A percentile compares a stretch with the other conserved stretches of the same genome.
phyloP scores from a whole-genome alignment of 2,888 invertebrate genomes.

The Cremastobaeus sp. region DNA sequence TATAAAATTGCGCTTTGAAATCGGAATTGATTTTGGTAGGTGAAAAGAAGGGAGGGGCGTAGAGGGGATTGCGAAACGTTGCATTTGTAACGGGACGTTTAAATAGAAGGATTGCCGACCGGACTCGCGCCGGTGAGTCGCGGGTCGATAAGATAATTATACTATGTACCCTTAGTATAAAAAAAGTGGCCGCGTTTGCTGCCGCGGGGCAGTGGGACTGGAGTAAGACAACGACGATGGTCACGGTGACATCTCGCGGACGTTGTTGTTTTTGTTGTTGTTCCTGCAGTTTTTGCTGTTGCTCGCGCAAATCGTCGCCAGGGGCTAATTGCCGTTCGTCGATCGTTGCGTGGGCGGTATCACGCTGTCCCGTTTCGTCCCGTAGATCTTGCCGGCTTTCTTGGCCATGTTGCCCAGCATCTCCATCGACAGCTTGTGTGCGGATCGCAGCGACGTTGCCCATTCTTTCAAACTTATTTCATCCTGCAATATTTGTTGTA shows the following conservation, averaged over 20 bases:
- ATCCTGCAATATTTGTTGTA: conserved; percentile 82
- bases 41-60: not conserved
- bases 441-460: conserved; percentile 95
- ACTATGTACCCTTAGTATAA: conserved; percentile 69
- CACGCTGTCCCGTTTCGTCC: conserved; percentile 83
- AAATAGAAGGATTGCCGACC: conserved; percentile 42
- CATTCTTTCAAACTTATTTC: conserved; percentile 99
- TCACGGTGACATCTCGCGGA: conserved; percentile 50
- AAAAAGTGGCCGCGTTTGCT: conserved; percentile 72
- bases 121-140: conserved; percentile 55
- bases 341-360: conserved; percentile 79
- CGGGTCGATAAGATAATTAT: conserved; percentile 35
- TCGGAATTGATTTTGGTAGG: not conserved
- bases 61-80: conserved; percentile 25
- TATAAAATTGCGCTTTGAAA: conserved; percentile 35
- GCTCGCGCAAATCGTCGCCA: conserved; percentile 48
- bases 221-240: conserved; percentile 67
- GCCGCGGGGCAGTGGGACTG: conserved; percentile 75
- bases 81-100: conserved; percentile 28
- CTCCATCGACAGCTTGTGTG: conserved; percentile 97
- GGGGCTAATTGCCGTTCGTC: conserved; percentile 80
- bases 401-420: conserved; percentile 97
- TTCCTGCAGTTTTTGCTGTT: conserved; percentile 9
- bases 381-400: conserved; percentile 99
- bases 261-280: conserved; percentile 45